These are phyloP conservation scores for Beris morrisii DNA, from an alignment of 2,888 invertebrate genomes.

Conservation along the genomic window DNA sequence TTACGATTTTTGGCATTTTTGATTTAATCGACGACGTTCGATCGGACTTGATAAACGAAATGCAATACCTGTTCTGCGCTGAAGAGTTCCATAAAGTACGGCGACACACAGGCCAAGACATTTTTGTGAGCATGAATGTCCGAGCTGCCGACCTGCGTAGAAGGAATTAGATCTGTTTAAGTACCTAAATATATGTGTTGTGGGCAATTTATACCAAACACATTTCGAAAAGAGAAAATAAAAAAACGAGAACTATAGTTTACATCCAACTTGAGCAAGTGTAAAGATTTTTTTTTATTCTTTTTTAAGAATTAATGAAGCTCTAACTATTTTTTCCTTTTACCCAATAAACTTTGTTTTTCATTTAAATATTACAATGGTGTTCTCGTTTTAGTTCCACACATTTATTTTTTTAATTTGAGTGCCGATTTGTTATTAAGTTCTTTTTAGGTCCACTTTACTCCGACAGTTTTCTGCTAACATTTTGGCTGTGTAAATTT, in stretches of 20 bases:
- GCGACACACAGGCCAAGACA: conserved; percentile 76
- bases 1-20: too few relatives aligned
- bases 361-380: neutral
- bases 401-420: neutral
- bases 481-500: too few relatives aligned
- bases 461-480: too few relatives aligned
- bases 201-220: conserved; percentile 38
- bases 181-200: conserved; percentile 36
- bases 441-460: too few relatives aligned
- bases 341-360: neutral
- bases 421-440: too few relatives aligned
- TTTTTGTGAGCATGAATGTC: conserved; percentile 79
- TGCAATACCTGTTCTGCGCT: conserved; percentile 59
- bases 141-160: conserved; percentile 63
- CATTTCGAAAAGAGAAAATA: conserved; percentile 31
- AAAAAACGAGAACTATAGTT: conserved; percentile 21
- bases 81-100: conserved; percentile 75
- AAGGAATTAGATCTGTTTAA: conserved; percentile 36
- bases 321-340: neutral
- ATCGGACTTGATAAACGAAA: neutral
- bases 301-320: neutral
- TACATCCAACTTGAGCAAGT: neutral
- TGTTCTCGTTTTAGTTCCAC: neutral
- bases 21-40: too few relatives aligned
- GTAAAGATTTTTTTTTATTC: neutral